Evolutionary conservation across 2,797 vertebrate genomes (phyloP), one percentile per base, ranked within the genome.

Genomic region (Euthynnus affinis): DNA sequence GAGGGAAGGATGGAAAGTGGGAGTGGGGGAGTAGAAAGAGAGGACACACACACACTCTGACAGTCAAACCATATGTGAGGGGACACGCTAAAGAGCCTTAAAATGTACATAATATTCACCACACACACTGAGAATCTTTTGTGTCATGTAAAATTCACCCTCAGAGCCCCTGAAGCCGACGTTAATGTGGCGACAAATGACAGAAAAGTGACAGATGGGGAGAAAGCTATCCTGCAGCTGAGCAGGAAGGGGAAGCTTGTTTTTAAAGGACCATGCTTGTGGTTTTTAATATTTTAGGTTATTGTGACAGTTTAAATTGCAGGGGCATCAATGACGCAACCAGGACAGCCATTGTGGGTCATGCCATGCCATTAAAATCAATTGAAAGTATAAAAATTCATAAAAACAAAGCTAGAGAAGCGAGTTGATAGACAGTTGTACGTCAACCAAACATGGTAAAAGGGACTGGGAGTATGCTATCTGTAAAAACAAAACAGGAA

Each of bases 161-260:
- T 8, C 29, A 27, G 83, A 70, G 73, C 79, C 66, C 0, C 60
- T 76, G 85, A 65, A 64, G 60, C 20, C 51, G 61, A 40, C 76
- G 59, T 77, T 91, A 46, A 64, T 92, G 74, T 40, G 67, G 74
- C 2, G 90, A 92, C 91, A 90, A 92, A 92, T 87, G 85, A 83
- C 80, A 82, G 77, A 44, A 90, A 90, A 86, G 77, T 37, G 88
- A 83, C 72, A 55, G 63, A 74, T 3, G 27, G 82, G 84, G 85
- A 84, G 9, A 67, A 78, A 34, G 15, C 5, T 1, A 5, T 22
- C 7, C 57, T 12, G 57, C 57, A 56, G 20, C 12, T 52, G 65
- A 23, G 17, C 51, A 34, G n/a, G 15, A 9, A 5, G 51, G 59
- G 59, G 2, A 25, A 15, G 34, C 27, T 18, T 32, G 55, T 34